Base-by-base conservation (phyloP, 2,797 vertebrate genomes). In the Holocentrus rufus region DNA sequence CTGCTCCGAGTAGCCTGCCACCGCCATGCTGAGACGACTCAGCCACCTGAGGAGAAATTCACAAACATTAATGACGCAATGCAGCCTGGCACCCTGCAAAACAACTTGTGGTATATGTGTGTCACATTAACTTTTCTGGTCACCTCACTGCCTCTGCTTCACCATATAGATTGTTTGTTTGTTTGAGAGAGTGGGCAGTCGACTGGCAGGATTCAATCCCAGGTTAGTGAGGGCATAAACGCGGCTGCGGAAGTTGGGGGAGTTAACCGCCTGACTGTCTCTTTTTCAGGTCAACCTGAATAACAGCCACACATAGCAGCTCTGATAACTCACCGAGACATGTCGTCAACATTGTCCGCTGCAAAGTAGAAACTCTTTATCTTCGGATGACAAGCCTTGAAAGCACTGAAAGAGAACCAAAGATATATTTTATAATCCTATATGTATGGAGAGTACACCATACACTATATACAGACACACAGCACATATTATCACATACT, bases 301-400 rank as follows among this genome's bases (percentile, higher is more conserved):
- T 17, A 46, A 2, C 50, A 47, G 42, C 9, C 23, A 14, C 23
- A 31, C 23, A 23, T 49, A 15, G 55, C 54, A 20, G 18, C 52
- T 47, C 17, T 31, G 72, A 70, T 73, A 77, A 86, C 94, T 95
- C 95, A 99, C 98, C 97, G 97, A 92, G 96, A 97, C 97, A 99
- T 97, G 90, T 99, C 97, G 90, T 99, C 98, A 90, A 98, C 95
- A 91, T 97, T 96, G 91, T 99, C 98, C 71, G 97, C 98, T 82
- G 98, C 98, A 93, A 99, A 99, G 93, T 99, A 99, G 94, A 99
- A 99, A 85, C 96, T 99, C 94, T 99, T 99, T 93, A 99, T 99
- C 93, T 98, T 99, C 78, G 98, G 97, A 92, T 99, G 98, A 90
- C 97, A 99, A 85, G 97, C 97, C 92, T 99, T 99, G 94, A 99